Evolutionary conservation across 2,888 invertebrate species (phyloP).

Genomic region (Minunthozetes semirufus): DNA sequence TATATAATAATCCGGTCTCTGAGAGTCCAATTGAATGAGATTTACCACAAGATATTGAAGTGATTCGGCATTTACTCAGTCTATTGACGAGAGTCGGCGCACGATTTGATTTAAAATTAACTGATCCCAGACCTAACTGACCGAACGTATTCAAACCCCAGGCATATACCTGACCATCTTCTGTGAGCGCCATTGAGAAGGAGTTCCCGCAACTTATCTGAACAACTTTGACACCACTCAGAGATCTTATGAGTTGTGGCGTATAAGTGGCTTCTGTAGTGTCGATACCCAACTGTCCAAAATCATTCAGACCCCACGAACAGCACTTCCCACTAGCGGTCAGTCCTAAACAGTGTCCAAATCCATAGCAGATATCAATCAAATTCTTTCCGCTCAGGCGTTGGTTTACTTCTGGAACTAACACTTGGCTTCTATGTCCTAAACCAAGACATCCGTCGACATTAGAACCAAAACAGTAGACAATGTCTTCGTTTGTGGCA

Average conservation of each 20-base stretch:
- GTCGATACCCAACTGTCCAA: constrained; percentile 20
- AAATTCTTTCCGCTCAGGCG: neutral
- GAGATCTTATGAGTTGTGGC: neutral
- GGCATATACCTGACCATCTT: neutral
- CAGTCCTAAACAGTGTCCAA: neutral
- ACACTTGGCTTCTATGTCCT: no score
- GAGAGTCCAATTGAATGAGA: neutral
- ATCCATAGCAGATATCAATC: neutral
- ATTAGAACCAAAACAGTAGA: no score
- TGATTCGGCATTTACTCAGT: neutral
- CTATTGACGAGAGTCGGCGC: no score
- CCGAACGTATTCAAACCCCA: neutral
- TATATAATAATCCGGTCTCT: neutral
- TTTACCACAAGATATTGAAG: neutral
- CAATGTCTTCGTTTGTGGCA: no score
- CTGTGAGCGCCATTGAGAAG: neutral
- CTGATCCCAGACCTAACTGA: neutral
- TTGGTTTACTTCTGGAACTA: no score
- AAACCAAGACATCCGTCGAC: no score
- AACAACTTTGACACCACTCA: neutral
- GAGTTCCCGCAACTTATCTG: neutral
- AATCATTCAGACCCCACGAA: constrained; percentile 22
- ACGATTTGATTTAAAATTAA: neutral
- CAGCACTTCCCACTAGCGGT: neutral
- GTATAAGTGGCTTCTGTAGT: neutral